Evolutionary conservation across 2,888 invertebrate species (phyloP).

Genomic region (Galerucella pusilla): DNA sequence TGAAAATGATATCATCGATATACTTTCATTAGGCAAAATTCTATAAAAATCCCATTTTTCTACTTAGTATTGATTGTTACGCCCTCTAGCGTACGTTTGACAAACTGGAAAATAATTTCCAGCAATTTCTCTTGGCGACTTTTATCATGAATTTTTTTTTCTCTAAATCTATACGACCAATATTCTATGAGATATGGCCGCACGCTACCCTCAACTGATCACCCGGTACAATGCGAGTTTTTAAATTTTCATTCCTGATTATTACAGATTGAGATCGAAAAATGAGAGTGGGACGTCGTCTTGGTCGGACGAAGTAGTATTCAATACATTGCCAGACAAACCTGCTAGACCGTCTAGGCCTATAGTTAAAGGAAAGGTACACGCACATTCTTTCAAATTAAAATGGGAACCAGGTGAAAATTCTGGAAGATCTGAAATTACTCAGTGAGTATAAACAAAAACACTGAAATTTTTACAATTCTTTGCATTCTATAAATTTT

Average conservation of each 20-base stretch:
- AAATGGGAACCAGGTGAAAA: slow-evolving; percentile 86
- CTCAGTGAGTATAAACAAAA: slow-evolving; percentile 63
- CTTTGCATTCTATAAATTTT: neutral
- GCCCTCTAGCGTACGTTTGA: too few species aligned
- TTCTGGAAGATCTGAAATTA: slow-evolving; percentile 78
- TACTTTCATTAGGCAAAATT: too few species aligned
- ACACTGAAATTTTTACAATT: neutral
- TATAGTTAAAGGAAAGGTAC: slow-evolving; percentile 82
- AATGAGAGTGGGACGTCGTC: slow-evolving; percentile 86
- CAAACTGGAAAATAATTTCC: too few species aligned
- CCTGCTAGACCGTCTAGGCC: slow-evolving; percentile 84
- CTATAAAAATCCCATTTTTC: too few species aligned
- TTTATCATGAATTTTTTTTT: too few species aligned
- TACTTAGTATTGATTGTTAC: too few species aligned
- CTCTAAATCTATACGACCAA: too few species aligned
- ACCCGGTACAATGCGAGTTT: neutral
- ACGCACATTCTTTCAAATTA: slow-evolving; percentile 82
- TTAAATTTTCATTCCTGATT: slow-evolving; percentile 66
- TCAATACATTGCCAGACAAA: slow-evolving; percentile 81
- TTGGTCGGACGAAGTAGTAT: slow-evolving; percentile 83
- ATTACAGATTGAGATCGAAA: slow-evolving; percentile 76
- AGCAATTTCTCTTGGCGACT: too few species aligned
- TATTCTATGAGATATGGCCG: too few species aligned
- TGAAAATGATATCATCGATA: too few species aligned
- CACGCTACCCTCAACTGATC: too few species aligned